A percentile compares a stretch with the other conserved stretches of the same genome.
phyloP scores from a whole-genome alignment of 35 echinoderm and acorn worm genomes.

The Ophiothrix spiculata region DNA sequence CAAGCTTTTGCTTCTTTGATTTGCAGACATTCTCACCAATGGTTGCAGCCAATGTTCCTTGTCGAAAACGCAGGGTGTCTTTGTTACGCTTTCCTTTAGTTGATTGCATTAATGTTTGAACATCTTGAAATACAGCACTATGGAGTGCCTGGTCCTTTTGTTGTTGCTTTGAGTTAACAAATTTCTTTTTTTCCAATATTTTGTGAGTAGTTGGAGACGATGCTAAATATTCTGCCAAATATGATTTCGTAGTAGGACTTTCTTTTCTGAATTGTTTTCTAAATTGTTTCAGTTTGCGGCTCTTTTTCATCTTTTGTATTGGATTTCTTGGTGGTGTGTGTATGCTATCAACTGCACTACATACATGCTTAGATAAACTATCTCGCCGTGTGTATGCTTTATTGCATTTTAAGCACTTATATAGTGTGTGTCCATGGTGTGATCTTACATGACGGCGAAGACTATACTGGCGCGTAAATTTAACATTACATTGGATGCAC shows the following conservation, averaged over 20 bases:
- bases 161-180: background rate
- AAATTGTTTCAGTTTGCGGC: background rate
- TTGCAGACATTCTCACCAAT: background rate
- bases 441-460: background rate
- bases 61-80: background rate
- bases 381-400: background rate
- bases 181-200: background rate
- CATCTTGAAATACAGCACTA: background rate
- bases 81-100: background rate
- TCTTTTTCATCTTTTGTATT: background rate
- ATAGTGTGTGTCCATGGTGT: background rate
- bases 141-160: background rate
- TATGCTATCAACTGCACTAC: background rate
- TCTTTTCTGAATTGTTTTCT: background rate
- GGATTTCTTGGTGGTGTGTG: background rate
- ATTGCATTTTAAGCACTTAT: background rate
- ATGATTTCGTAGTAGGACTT: background rate
- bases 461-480: background rate
- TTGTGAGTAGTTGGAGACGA: background rate
- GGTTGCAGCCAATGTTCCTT: background rate
- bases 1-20: background rate
- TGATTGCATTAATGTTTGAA: background rate
- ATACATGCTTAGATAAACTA: too few species aligned
- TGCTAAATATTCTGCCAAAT: background rate
- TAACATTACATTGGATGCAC: background rate